Percentiles rank a stretch among this genome's conserved stretches.
These are phyloP conservation scores for Rhodophaea formosa DNA, from an alignment of 2,888 invertebrate species.

Conservation along the genomic window DNA sequence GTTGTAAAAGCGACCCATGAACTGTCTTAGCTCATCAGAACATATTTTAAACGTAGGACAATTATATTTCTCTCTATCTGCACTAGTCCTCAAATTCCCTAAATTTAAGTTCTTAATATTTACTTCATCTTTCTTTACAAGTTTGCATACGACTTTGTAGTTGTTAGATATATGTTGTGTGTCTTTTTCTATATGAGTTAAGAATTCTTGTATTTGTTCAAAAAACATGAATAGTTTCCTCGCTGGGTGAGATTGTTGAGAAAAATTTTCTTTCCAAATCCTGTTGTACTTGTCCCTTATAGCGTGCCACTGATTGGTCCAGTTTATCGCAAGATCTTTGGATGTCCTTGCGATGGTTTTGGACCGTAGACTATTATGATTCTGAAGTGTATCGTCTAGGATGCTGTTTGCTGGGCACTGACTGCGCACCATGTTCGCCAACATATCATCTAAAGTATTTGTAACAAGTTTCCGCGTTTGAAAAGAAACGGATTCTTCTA, in stretches of 20 bases:
- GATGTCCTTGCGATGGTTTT: neutral
- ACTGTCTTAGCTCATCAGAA: slow-evolving; percentile 48
- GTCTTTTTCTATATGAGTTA: slow-evolving; percentile 39
- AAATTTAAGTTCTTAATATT: neutral
- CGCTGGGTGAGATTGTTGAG: slow-evolving; percentile 20
- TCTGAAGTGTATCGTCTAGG: slow-evolving; percentile 1
- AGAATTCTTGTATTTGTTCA: slow-evolving; percentile 39
- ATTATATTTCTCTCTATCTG: slow-evolving; percentile 18
- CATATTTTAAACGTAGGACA: slow-evolving; percentile 51
- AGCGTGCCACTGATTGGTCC: slow-evolving; percentile 33
- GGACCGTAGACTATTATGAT: neutral
- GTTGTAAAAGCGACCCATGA: slow-evolving; percentile 45
- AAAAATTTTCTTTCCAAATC: slow-evolving; percentile 23
- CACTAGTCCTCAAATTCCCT: slow-evolving; percentile 3
- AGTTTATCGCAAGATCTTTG: neutral
- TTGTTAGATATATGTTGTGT: slow-evolving; percentile 34
- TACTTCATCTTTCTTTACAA: slow-evolving; percentile 24
- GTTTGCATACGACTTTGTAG: slow-evolving; percentile 45
- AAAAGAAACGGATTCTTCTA: slow-evolving; percentile 45
- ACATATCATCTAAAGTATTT: slow-evolving; percentile 51
- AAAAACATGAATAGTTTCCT: slow-evolving; percentile 33
- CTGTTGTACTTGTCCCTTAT: slow-evolving; percentile 35
- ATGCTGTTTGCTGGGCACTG: slow-evolving; percentile 44
- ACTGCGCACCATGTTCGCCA: slow-evolving; percentile 43
- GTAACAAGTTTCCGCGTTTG: slow-evolving; percentile 46